Evolutionary conservation across 2,888 invertebrate genomes (phyloP), one percentile per base, ranked within the genome.

Genomic region (Scrobipalpa atriplicella): DNA sequence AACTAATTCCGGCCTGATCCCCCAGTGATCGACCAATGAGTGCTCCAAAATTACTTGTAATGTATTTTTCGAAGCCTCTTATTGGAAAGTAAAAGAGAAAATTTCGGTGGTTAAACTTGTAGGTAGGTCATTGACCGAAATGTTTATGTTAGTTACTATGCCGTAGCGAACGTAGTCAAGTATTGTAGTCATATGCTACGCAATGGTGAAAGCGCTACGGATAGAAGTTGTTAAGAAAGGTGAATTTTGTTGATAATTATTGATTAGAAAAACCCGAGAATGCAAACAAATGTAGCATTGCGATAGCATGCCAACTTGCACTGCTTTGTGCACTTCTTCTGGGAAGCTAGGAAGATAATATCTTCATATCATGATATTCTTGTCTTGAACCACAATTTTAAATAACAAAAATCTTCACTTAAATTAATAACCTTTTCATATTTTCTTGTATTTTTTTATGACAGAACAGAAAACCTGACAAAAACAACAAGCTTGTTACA

Each of bases 1-100:
- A 58, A 58, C 58, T 58, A 58, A 58, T 58, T 58, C 58, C 58
- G 58, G 29, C 36, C 58, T 58, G 58, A 58, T 58, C 58, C 58
- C 58, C 58, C 36, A 58, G 58, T n/a, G 58, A 58, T 58, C 38
- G 58, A 9, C 58, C 58, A 58, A 58, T 58, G 58, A 58, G 58
- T 58, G 58, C 8, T 18, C 16, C 16, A 38, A 58, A 58, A 58
- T 58, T 38, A 60, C 60, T 58, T 51, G 65, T 21, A 65, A 65
- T 65, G 60, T 16, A 38, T 58, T 38, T 58, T 54, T 54, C 18
- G 21, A 10, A 11, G 47, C 5, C n/a, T 16, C 47, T 47, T 47
- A n/a, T 16, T 13, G 43, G 43, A 47, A 47, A 47, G 5, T 5
- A 16, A 5, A 8, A 16, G n/a, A n/a, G 16, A 7, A 47, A 47